Conservation (phyloP, 2,797 vertebrate species). For the Chloroceryle inda region DNA sequence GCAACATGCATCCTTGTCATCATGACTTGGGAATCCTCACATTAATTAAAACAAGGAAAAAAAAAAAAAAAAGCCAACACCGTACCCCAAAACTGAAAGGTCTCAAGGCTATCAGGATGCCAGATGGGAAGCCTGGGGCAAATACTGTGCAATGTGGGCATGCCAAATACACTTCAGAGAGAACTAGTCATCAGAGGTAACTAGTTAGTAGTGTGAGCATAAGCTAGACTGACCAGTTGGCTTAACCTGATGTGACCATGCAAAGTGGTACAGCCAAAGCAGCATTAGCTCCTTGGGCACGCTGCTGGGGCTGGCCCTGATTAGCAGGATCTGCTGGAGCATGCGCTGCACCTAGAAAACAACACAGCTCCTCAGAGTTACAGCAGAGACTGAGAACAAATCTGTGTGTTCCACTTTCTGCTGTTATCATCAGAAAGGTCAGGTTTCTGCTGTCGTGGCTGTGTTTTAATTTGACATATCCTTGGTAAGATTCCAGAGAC, state of each 20-base stretch:
- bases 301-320: background rate
- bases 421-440: background rate
- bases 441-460: background rate
- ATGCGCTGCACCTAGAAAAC: background rate
- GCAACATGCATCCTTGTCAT: background rate
- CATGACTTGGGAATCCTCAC: background rate
- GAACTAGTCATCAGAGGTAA: background rate
- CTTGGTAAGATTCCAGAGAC: background rate
- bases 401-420: background rate
- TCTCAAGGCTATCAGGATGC: background rate
- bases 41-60: background rate
- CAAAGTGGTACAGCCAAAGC: background rate
- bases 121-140: background rate
- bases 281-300: background rate
- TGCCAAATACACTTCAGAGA: background rate
- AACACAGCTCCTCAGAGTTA: background rate
- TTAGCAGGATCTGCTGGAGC: background rate
- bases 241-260: background rate
- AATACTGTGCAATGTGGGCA: background rate
- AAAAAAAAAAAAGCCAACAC: background rate
- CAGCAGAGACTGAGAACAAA: background rate
- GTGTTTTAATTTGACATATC: background rate
- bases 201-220: background rate
- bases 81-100: background rate
- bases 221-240: background rate